These are phyloP conservation scores for Hycleus phaleratus DNA, from an alignment of 1,140 invertebrate genomes.

Conservation along the genomic window DNA sequence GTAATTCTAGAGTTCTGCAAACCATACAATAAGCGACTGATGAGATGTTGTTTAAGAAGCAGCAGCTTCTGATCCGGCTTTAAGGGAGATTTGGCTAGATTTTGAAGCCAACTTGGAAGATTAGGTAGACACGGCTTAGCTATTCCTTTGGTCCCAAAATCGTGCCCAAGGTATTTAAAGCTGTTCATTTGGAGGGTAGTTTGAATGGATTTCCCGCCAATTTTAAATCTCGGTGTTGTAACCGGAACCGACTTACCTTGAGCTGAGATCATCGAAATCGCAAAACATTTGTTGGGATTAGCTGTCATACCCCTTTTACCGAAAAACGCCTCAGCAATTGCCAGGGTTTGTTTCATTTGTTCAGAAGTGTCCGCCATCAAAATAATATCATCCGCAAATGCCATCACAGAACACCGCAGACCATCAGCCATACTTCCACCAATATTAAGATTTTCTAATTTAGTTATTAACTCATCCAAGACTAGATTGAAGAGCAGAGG, in stretches of 20 bases:
- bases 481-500: too few relatives aligned
- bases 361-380: too few relatives aligned
- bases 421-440: too few relatives aligned
- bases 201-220: not conserved
- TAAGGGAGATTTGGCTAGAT: not conserved
- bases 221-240: too few relatives aligned
- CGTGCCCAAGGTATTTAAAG: not conserved
- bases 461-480: too few relatives aligned
- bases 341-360: too few relatives aligned
- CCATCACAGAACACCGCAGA: too few relatives aligned
- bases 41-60: not conserved
- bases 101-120: slow-evolving; percentile 1
- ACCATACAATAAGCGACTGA: not conserved
- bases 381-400: too few relatives aligned
- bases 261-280: not conserved
- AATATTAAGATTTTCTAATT: too few relatives aligned
- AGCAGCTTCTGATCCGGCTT: slow-evolving; percentile 12
- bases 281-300: too few relatives aligned
- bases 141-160: not conserved
- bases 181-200: not conserved
- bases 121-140: not conserved
- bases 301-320: too few relatives aligned
- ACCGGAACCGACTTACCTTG: not conserved
- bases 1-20: not conserved
- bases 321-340: too few relatives aligned